phyloP scores from a whole-genome alignment of 2,797 vertebrate genomes.

The Pangasius larnaudii region DNA sequence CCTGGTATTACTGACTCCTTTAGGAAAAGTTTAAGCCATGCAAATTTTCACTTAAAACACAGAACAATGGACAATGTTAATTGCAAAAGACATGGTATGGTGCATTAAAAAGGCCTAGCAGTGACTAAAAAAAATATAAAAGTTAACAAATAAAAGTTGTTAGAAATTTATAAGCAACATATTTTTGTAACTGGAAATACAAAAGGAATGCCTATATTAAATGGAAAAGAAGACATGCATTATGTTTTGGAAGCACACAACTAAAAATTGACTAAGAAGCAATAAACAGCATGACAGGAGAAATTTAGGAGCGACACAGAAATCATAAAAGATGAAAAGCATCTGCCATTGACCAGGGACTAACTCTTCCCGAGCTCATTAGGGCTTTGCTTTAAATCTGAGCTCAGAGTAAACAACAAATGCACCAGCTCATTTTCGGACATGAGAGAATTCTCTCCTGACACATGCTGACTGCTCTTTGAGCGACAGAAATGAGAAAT shows the following conservation, averaged over 20 bases:
- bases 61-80: background rate
- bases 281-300: constrained; percentile 30
- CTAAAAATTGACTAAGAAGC: constrained; percentile 2
- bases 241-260: constrained; percentile 8
- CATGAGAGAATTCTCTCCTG: constrained; percentile 35
- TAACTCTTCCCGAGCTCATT: constrained; percentile 44
- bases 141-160: background rate
- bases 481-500: constrained; percentile 41
- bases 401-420: constrained; percentile 30
- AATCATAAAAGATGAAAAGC: constrained; percentile 39
- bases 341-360: constrained; percentile 30
- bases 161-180: background rate
- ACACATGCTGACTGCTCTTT: constrained; percentile 42
- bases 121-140: background rate
- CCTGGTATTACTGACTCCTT: constrained; percentile 10
- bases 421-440: constrained; percentile 34
- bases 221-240: background rate
- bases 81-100: background rate
- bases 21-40: constrained; percentile 11
- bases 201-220: background rate
- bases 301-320: constrained; percentile 9
- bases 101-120: background rate
- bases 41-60: constrained; percentile 5
- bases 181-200: background rate
- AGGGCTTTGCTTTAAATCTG: constrained; percentile 30